Evolutionary conservation across 37 sponge, comb jelly and placozoan species (phyloP).

Genomic region (Cladorhizidae sp.): DNA sequence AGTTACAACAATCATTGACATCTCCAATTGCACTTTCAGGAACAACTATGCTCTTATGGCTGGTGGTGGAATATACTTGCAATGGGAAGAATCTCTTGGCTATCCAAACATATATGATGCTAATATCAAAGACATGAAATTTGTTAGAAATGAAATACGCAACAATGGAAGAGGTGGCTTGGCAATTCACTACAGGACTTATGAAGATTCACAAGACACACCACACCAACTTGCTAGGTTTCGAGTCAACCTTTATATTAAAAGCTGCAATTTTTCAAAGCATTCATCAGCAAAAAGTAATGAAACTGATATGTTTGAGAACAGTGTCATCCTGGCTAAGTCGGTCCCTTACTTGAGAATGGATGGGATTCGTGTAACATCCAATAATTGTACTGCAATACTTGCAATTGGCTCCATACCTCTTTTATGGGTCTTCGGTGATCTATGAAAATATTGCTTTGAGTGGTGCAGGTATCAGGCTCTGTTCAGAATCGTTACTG

Average conservation of each 20-base stretch:
- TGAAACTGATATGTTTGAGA: not conserved
- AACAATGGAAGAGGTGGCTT: not conserved
- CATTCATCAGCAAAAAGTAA: not conserved
- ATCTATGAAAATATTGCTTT: conserved; percentile 11
- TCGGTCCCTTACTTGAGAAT: not conserved
- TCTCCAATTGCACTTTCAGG: not conserved
- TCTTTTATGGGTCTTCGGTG: not conserved
- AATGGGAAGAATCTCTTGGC: not conserved
- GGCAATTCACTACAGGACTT: not conserved
- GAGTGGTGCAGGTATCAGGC: conserved; percentile 30
- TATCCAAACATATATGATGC: not conserved
- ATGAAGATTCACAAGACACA: not conserved
- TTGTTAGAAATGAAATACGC: not conserved
- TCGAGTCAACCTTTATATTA: not conserved
- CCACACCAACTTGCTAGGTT: not conserved
- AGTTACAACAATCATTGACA: not conserved
- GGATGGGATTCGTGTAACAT: not conserved
- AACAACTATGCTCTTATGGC: conserved; percentile 3
- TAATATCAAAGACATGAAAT: not conserved
- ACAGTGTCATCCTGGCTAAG: conserved; percentile 2
- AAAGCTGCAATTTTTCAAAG: not conserved
- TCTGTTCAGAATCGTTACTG: conserved; percentile 21
- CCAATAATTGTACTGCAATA: conserved; percentile 7
- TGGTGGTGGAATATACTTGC: conserved; percentile 43
- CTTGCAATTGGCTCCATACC: not conserved